Evolutionary conservation across 2,888 invertebrate genomes (phyloP).

Genomic region (Lottia scabra): DNA sequence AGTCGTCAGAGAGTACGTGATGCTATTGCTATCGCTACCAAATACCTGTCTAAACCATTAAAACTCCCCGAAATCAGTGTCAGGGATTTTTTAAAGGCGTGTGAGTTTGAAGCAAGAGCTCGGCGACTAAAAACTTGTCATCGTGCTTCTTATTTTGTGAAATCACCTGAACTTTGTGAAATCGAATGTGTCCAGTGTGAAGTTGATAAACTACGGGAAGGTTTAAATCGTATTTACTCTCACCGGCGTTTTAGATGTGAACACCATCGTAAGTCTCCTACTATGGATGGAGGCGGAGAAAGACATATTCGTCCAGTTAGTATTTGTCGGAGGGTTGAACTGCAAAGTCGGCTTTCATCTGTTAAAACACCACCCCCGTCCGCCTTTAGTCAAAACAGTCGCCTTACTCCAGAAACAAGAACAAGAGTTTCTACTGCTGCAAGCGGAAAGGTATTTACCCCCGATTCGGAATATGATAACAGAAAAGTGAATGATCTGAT

Average conservation of each 20-base stretch:
- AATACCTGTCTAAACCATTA: not conserved
- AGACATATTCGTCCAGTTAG: not conserved
- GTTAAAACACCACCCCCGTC: not conserved
- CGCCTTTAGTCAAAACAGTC: not conserved
- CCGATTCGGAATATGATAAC: slow-evolving; percentile 13
- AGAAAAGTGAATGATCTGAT: slow-evolving; percentile 9
- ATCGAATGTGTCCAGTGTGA: not conserved
- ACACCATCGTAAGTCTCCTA: not conserved
- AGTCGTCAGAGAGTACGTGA: not conserved
- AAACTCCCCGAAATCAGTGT: not conserved
- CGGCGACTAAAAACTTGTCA: not conserved
- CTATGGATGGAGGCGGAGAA: not conserved
- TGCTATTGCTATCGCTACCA: not conserved
- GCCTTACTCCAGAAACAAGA: not conserved
- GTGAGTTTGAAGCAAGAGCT: not conserved
- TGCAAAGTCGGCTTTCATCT: not conserved
- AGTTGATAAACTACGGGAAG: not conserved
- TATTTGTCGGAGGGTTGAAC: not conserved
- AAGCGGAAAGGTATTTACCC: not conserved
- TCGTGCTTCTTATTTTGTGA: not conserved
- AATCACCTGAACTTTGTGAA: not conserved
- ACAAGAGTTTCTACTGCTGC: not conserved
- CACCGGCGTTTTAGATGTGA: not conserved
- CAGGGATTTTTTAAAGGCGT: not conserved
- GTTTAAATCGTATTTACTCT: not conserved